Percentiles rank a stretch among this genome's conserved stretches.
These are phyloP conservation scores for Eupeodes latifasciatus DNA, from an alignment of 2,888 invertebrate species.

Conservation along the genomic window DNA sequence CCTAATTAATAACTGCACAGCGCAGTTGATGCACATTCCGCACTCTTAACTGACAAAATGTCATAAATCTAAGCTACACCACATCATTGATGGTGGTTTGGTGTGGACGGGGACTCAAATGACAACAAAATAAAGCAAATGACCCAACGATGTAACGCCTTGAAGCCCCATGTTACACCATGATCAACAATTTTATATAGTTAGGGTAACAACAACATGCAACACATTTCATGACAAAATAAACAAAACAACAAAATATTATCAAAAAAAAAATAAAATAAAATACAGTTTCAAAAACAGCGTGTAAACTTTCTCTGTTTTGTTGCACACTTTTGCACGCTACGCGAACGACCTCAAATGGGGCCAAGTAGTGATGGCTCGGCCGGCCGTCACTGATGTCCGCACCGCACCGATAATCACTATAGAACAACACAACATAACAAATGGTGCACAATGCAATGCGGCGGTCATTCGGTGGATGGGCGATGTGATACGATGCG, in stretches of 20 bases:
- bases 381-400: not conserved
- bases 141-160: constrained; percentile 75
- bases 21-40: constrained; percentile 69
- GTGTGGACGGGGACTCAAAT: not conserved
- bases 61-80: constrained; percentile 65
- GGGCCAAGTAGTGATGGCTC: constrained; percentile 65
- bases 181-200: constrained; percentile 20
- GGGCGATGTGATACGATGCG: not conserved
- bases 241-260: constrained; percentile 31
- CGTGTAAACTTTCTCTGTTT: constrained; percentile 75
- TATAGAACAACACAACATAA: constrained; percentile 10
- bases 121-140: constrained; percentile 64
- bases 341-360: constrained; percentile 75
- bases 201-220: constrained; percentile 58
- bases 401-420: constrained; percentile 31
- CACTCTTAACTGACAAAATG: constrained; percentile 64
- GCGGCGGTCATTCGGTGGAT: not conserved
- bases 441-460: not conserved
- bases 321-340: constrained; percentile 67
- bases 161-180: constrained; percentile 74
- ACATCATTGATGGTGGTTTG: not conserved
- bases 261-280: constrained; percentile 15
- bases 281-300: constrained; percentile 15
- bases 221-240: constrained; percentile 62
- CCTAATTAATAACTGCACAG: constrained; percentile 67